Conservation (phyloP, 2,888 invertebrate genomes). For the Lepeophtheirus nordmannii region DNA sequence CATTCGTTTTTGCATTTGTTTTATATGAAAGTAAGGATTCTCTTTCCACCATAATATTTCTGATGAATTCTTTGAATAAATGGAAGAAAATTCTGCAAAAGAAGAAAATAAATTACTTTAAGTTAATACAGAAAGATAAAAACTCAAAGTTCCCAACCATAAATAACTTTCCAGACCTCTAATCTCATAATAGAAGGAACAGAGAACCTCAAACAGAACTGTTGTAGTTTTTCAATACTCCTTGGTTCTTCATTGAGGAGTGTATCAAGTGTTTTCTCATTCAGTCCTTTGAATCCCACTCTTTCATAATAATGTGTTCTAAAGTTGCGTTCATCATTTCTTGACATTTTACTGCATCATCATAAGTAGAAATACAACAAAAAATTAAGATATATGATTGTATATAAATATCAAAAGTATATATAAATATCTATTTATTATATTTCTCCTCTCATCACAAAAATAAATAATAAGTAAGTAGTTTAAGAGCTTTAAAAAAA, state of each 20-base stretch:
- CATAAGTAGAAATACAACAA: background rate
- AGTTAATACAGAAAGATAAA: constrained; percentile 12
- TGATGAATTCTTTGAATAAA: constrained; percentile 55
- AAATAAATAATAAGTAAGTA: background rate
- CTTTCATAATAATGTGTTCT: constrained; percentile 39
- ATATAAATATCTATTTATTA: too few relatives aligned
- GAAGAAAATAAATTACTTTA: constrained; percentile 4
- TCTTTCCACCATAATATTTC: constrained; percentile 57
- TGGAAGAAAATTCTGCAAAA: constrained; percentile 53
- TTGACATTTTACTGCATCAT: background rate
- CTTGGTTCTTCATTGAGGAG: constrained; percentile 66
- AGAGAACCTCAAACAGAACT: constrained; percentile 68
- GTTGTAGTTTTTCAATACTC: constrained; percentile 60
- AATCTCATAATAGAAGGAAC: constrained; percentile 64
- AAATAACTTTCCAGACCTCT: constrained; percentile 66
- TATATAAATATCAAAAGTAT: too few relatives aligned
- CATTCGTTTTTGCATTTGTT: constrained; percentile 52
- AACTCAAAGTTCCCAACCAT: constrained; percentile 41
- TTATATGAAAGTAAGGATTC: constrained; percentile 54
- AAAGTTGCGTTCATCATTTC: constrained; percentile 34
- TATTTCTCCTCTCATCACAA: too few relatives aligned
- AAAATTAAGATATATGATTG: background rate
- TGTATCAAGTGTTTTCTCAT: constrained; percentile 75
- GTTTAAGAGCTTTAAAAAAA: background rate
- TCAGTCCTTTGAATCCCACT: constrained; percentile 74